Base-by-base conservation (phyloP, 2,888 invertebrate species). In the Eudemis profundana region DNA sequence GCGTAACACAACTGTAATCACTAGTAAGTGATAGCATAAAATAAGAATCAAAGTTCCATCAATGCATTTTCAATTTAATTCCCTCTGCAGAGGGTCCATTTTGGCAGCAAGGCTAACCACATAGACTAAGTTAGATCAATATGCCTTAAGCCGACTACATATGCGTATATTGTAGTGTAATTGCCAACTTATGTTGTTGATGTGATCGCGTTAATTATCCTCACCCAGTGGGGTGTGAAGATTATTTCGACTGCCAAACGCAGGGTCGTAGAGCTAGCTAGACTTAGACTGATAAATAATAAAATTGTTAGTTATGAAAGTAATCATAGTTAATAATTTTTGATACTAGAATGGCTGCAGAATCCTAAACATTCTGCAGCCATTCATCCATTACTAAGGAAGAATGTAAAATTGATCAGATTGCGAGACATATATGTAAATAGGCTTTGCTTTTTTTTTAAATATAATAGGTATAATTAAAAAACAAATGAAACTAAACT, bases 131-230 rank as follows among this genome's bases (percentile, higher is more conserved):
- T 56, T 68, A 71, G 69, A 71, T 69, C 69, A 62, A 73, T 77
- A 70, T 69, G 82, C 81, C 79, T 83, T 86, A 84, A 85, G 82
- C 82, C 76, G 67, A 59, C 62, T 62, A 73, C 71, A 75, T 74
- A 77, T 77, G 74, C 66, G 69, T 70, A 73, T 76, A 81, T 75
- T 78, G 81, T 78, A 76, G 74, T 71, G 78, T 87, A 87, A 88
- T 89, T 87, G 88, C 82, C 78, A 86, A 88, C 86, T 89, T 88
- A 85, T 89, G 88, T 89, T 83, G 77, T 74, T 74, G 78, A 74
- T 76, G 79, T 82, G 79, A 87, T 85, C 85, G 81, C 78, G 85
- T 86, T 81, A 82, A 81, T 88, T 84, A 87, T 82, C 82, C 73
- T 77, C 78, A 76, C 76, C 77, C 84, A 80, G 69, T 80, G 78